Percentiles rank a stretch among this genome's conserved stretches.
phyloP scores from a whole-genome alignment of 2,888 invertebrate genomes.

The Acrocera orbiculus region DNA sequence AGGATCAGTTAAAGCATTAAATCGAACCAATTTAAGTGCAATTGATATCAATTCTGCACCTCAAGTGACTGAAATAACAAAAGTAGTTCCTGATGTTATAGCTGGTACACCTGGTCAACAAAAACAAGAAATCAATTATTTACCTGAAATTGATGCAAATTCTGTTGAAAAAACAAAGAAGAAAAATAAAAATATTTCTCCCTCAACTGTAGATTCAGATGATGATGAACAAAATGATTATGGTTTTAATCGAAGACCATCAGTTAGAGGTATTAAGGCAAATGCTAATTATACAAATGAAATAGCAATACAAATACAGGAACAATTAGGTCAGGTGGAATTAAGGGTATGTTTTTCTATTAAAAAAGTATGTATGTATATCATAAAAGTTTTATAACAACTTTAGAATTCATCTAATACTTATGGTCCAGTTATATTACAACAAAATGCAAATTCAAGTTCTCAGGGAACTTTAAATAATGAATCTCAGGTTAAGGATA shows the following conservation, averaged over 20 bases:
- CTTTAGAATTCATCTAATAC: too few relatives aligned
- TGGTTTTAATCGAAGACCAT: slow-evolving; percentile 75
- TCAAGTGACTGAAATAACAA: slow-evolving; percentile 35
- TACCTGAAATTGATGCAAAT: slow-evolving; percentile 68
- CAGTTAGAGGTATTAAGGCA: slow-evolving; percentile 78
- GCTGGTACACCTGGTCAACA: slow-evolving; percentile 43
- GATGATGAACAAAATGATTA: slow-evolving; percentile 78
- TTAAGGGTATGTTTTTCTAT: too few relatives aligned
- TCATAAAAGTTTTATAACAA: too few relatives aligned
- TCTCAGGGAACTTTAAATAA: too few relatives aligned
- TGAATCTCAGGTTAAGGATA: too few relatives aligned
- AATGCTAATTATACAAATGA: slow-evolving; percentile 64
- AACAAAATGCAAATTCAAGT: too few relatives aligned
- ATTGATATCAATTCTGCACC: slow-evolving; percentile 41
- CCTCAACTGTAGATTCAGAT: slow-evolving; percentile 28
- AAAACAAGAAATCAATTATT: slow-evolving; percentile 62
- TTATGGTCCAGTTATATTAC: too few relatives aligned
- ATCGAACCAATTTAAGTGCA: slow-evolving; percentile 48
- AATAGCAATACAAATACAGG: slow-evolving; percentile 65
- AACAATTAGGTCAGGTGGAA: slow-evolving; percentile 37
- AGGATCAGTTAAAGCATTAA: slow-evolving; percentile 40
- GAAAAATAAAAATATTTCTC: slow-evolving; percentile 31
- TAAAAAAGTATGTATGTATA: too few relatives aligned
- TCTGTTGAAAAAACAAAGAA: slow-evolving; percentile 68
- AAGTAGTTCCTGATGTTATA: slow-evolving; percentile 57